Conservation (phyloP, 2,888 invertebrate genomes). For the Sphecodes monilicornis region DNA sequence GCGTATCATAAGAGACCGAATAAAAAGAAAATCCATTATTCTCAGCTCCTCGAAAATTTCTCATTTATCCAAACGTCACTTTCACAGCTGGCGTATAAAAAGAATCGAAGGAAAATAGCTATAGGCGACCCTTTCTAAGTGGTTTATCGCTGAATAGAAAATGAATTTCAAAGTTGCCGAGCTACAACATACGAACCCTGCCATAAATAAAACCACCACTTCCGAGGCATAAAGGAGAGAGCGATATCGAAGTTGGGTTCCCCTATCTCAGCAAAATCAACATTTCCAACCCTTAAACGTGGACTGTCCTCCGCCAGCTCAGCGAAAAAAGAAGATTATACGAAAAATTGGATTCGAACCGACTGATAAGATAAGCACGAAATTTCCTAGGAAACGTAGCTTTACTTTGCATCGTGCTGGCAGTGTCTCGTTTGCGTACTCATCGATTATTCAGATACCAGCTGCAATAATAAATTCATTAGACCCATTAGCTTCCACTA, state of each 20-base stretch:
- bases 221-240: conserved; percentile 75
- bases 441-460: conserved; percentile 5
- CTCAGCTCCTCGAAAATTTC: background rate
- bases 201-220: conserved; percentile 78
- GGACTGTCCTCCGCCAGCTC: background rate
- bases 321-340: conserved; percentile 13
- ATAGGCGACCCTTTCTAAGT: conserved; percentile 42
- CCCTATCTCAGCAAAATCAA: conserved; percentile 43
- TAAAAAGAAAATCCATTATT: background rate
- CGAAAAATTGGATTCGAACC: background rate
- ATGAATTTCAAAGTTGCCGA: conserved; percentile 65
- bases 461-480: conserved; percentile 34
- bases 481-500: conserved; percentile 10
- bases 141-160: conserved; percentile 66
- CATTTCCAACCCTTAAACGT: conserved; percentile 21
- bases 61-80: conserved; percentile 33
- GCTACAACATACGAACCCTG: conserved; percentile 49
- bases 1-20: background rate
- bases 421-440: background rate
- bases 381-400: background rate
- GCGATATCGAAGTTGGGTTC: conserved; percentile 74
- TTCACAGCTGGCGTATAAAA: background rate
- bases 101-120: background rate
- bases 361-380: background rate
- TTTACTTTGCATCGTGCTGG: background rate